Conservation (phyloP, 2,888 invertebrate species). For the Phaedon cochleariae region DNA sequence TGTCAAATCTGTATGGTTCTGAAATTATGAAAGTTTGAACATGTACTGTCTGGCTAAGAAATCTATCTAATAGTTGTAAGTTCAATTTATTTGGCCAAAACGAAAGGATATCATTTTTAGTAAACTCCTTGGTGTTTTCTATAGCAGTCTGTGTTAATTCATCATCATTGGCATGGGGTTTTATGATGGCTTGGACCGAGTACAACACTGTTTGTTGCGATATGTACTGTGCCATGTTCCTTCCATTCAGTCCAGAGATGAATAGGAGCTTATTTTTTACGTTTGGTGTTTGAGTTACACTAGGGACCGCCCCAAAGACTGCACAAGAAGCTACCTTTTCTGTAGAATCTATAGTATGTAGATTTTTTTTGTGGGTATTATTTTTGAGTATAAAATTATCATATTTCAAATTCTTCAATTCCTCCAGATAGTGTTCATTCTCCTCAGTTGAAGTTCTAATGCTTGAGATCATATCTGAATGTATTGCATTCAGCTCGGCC, state of each 20-base stretch:
- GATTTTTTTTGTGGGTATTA: neutral
- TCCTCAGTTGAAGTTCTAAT: neutral
- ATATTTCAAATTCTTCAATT: neutral
- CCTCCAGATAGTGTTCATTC: neutral
- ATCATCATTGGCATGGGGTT: conserved; percentile 3
- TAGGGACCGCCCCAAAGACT: neutral
- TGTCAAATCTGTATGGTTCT: neutral
- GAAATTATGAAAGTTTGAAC: neutral
- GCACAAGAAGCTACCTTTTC: neutral
- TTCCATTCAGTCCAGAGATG: neutral
- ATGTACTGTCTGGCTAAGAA: conserved; percentile 4
- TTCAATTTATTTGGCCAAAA: conserved; percentile 2
- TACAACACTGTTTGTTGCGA: neutral
- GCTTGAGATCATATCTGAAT: neutral
- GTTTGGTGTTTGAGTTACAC: neutral
- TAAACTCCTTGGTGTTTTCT: neutral
- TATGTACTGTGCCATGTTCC: neutral
- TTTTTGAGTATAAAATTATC: neutral
- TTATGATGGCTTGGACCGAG: conserved; percentile 6
- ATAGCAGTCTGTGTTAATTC: conserved; percentile 2
- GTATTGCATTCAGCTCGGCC: neutral
- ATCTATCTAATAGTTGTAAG: conserved; percentile 3
- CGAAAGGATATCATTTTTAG: neutral
- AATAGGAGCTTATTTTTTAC: neutral
- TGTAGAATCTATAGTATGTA: no score